Conservation (phyloP, 2,113 vertebrate species). For the Lates calcarifer region DNA sequence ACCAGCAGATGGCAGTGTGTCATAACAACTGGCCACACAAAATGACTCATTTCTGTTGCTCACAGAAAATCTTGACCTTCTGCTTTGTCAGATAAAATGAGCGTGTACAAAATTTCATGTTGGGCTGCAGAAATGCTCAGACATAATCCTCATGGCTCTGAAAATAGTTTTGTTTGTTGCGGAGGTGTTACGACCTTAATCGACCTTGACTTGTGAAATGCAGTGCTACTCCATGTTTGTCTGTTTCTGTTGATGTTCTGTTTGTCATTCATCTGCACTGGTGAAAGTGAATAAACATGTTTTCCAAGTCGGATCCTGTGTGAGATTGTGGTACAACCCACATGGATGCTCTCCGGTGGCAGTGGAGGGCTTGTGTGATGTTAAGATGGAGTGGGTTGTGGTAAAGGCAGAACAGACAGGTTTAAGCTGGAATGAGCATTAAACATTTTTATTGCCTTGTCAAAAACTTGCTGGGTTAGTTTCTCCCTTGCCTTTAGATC, state of each 20-base stretch:
- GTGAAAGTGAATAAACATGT: slow-evolving; percentile 69
- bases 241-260: slow-evolving; percentile 34
- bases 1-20: slow-evolving; percentile 67
- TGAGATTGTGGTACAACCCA: background rate
- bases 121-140: background rate
- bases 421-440: background rate
- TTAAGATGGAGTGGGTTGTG: background rate
- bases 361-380: accelerated
- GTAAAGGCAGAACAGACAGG: background rate
- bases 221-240: slow-evolving; percentile 50
- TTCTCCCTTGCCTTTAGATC: background rate
- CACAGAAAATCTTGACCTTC: slow-evolving; percentile 8
- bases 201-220: slow-evolving; percentile 57
- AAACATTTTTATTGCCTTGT: background rate
- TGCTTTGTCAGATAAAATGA: slow-evolving; percentile 6
- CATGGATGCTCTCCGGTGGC: background rate
- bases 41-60: slow-evolving; percentile 15
- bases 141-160: background rate
- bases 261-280: slow-evolving; percentile 51
- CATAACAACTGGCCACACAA: background rate
- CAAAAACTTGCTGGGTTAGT: background rate
- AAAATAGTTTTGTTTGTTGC: slow-evolving; percentile 17
- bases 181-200: background rate
- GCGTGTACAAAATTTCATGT: background rate
- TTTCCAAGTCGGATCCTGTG: slow-evolving; percentile 51